Percentiles rank a stretch among this genome's conserved stretches.
Evolutionary conservation across 2,113 vertebrate species (phyloP).

Genomic region (Addax nasomaculatus): DNA sequence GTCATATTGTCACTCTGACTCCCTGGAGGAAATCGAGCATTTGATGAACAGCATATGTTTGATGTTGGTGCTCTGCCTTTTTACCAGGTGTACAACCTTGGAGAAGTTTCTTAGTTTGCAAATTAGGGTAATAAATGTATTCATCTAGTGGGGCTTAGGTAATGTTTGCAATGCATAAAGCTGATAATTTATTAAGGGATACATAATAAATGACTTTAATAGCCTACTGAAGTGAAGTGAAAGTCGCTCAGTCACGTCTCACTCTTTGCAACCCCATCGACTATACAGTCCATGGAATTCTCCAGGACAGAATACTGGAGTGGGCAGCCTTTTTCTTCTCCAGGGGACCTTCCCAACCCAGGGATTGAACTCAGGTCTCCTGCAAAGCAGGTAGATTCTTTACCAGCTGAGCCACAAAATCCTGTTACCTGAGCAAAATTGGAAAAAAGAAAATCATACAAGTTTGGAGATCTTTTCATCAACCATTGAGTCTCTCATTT

Average conservation of each 20-base stretch:
- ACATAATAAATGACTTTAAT: not conserved
- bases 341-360: not conserved
- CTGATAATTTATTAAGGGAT: not conserved
- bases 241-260: accelerated
- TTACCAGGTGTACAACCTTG: not conserved
- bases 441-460: too few relatives aligned
- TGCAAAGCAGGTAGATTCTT: too few relatives aligned
- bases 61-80: not conserved
- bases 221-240: not conserved
- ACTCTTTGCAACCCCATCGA: not conserved
- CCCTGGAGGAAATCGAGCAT: not conserved
- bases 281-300: not conserved
- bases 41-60: not conserved
- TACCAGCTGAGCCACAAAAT: too few relatives aligned
- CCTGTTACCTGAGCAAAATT: too few relatives aligned
- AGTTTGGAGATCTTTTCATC: too few relatives aligned
- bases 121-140: not conserved
- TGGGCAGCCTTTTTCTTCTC: not conserved
- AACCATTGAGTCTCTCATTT: too few relatives aligned
- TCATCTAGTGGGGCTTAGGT: not conserved
- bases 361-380: too few relatives aligned
- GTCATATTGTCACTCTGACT: not conserved
- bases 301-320: not conserved
- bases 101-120: not conserved
- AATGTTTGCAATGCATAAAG: not conserved